Conservation (phyloP, 2,797 vertebrate genomes). For the Gila robusta region DNA sequence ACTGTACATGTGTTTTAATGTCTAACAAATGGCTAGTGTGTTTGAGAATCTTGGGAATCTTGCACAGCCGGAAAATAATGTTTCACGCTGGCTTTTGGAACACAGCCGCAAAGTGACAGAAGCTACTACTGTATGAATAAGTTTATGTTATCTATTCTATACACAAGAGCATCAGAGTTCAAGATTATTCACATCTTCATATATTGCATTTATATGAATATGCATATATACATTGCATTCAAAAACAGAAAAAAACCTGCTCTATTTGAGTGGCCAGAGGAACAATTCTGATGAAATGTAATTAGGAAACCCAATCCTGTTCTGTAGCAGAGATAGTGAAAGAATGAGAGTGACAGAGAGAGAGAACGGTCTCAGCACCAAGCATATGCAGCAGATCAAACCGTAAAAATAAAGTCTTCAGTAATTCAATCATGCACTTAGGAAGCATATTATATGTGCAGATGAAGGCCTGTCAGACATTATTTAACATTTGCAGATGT, state of each 20-base stretch:
- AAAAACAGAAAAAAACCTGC: not conserved
- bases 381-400: constrained; percentile 8
- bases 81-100: constrained; percentile 27
- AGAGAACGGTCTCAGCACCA: constrained; percentile 36
- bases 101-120: constrained; percentile 25
- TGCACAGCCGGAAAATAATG: constrained; percentile 37
- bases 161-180: not conserved
- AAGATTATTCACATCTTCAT: constrained; percentile 1
- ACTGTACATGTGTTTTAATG: constrained; percentile 18
- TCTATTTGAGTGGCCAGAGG: not conserved
- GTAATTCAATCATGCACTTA: constrained; percentile 26
- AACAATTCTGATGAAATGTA: constrained; percentile 39
- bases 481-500: constrained; percentile 43
- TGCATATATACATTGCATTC: not conserved
- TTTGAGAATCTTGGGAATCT: constrained; percentile 32
- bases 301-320: constrained; percentile 47
- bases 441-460: constrained; percentile 14
- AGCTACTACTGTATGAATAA: constrained; percentile 10
- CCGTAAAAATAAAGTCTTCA: constrained; percentile 15
- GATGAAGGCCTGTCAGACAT: constrained; percentile 20
- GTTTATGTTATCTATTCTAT: not conserved
- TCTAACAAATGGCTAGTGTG: constrained; percentile 27
- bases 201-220: not conserved
- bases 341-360: constrained; percentile 39
- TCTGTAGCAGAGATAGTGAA: not conserved